Evolutionary conservation across 1,140 invertebrate genomes (phyloP).

Genomic region (Trichogramma pretiosum): DNA sequence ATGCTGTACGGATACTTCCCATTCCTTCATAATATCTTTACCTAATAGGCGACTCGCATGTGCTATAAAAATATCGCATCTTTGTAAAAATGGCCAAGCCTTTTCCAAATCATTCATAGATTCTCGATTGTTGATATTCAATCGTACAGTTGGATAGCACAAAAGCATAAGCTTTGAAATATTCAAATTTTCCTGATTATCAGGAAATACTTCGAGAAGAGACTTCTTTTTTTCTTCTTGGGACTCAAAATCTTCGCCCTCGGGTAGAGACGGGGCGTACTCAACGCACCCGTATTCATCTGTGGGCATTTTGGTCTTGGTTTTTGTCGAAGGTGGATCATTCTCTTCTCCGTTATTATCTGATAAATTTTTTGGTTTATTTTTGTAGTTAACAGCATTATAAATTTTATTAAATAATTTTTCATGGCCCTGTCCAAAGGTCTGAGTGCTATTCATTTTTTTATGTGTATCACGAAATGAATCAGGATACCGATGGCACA

Average conservation of each 20-base stretch:
- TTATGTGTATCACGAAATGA: too few species aligned
- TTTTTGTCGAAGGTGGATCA: too few species aligned
- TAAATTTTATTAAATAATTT: too few species aligned
- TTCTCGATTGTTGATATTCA: too few species aligned
- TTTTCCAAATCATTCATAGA: neutral
- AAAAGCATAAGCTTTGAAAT: neutral
- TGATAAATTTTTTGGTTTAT: too few species aligned
- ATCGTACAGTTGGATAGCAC: neutral
- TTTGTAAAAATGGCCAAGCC: neutral
- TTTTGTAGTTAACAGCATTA: too few species aligned
- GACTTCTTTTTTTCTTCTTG: neutral
- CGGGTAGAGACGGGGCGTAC: neutral
- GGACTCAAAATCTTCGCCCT: neutral
- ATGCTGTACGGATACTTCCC: too few species aligned
- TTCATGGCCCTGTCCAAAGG: too few species aligned
- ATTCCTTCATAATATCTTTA: neutral
- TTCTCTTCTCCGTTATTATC: too few species aligned
- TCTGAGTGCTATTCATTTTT: too few species aligned
- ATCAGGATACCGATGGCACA: neutral
- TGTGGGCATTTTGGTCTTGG: too few species aligned
- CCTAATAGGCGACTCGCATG: neutral
- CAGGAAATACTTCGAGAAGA: neutral
- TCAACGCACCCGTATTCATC: neutral
- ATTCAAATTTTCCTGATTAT: neutral
- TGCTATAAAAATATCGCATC: neutral